These are phyloP conservation scores for Babylonia areolata DNA, from an alignment of 1,140 invertebrate species.

Conservation along the genomic window DNA sequence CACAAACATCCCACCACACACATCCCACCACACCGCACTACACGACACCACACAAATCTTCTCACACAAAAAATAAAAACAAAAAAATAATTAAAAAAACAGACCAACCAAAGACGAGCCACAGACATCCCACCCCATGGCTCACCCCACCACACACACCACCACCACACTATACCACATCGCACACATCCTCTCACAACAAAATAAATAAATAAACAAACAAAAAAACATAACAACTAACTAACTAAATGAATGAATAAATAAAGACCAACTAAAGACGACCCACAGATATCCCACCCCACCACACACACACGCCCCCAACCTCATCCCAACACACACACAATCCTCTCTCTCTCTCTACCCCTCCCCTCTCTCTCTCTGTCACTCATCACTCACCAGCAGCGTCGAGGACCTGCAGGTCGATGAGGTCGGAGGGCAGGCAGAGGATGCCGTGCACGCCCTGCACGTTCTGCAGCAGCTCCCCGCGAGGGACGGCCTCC, in stretches of 20 bases:
- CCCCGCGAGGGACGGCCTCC: conserved; percentile 81
- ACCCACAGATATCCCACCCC: no score
- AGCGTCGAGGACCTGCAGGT: conserved; percentile 83
- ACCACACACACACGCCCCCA: no score
- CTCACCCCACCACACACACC: no score
- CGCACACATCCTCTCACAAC: background rate
- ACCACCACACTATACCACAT: no score
- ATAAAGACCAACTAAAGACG: background rate
- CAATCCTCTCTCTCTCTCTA: no score
- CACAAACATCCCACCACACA: no score
- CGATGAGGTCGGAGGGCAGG: conserved; percentile 89
- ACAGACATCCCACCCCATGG: no score
- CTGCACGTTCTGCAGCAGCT: conserved; percentile 83
- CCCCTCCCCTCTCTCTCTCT: background rate
- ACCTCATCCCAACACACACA: background rate
- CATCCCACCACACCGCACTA: no score
- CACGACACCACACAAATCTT: no score
- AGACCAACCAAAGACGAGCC: no score
- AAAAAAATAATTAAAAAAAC: no score
- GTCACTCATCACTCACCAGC: conserved; percentile 76
- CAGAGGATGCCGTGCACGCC: conserved; percentile 89
- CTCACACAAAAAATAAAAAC: no score
- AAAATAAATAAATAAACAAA: background rate
- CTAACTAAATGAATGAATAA: background rate
- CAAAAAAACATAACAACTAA: background rate